phyloP scores from a whole-genome alignment of 2,797 vertebrate species.

The Aeoliscus strigatus region DNA sequence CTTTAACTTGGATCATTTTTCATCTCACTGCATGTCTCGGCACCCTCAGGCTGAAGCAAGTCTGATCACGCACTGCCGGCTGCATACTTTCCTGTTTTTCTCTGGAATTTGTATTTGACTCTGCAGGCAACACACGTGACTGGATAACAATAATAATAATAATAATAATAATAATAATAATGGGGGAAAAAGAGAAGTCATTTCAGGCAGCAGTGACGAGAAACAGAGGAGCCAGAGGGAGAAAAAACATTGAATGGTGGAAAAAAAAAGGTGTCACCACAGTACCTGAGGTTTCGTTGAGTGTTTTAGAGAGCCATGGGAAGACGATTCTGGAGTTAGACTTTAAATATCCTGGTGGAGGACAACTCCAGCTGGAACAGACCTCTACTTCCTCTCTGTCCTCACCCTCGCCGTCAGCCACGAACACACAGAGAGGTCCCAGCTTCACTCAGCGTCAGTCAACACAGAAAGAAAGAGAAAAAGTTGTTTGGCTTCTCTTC shows the following conservation, averaged over 20 bases:
- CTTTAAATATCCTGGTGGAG: slow-evolving; percentile 42
- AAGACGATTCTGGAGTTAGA: slow-evolving; percentile 46
- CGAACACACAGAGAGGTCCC: slow-evolving; percentile 41
- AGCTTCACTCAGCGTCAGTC: slow-evolving; percentile 44
- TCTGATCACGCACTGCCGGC: slow-evolving; percentile 47
- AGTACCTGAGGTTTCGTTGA: slow-evolving; percentile 68
- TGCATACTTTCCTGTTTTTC: slow-evolving; percentile 29
- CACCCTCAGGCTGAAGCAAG: slow-evolving; percentile 43
- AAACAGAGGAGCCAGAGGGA: slow-evolving; percentile 8
- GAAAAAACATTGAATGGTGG: slow-evolving; percentile 20
- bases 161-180: too few species aligned
- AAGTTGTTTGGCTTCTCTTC: slow-evolving; percentile 76
- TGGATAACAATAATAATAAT: slow-evolving; percentile 1
- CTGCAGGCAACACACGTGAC: slow-evolving; percentile 11
- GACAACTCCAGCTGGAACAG: slow-evolving; percentile 43
- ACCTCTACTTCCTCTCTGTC: slow-evolving; percentile 37
- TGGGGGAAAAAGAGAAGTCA: slow-evolving; percentile 9
- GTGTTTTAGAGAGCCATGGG: slow-evolving; percentile 57
- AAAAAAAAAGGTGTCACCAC: slow-evolving; percentile 39
- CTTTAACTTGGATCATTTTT: slow-evolving; percentile 16
- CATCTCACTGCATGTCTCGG: slow-evolving; percentile 27
- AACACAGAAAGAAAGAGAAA: slow-evolving; percentile 49
- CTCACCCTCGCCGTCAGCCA: slow-evolving; percentile 37
- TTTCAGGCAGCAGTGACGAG: background rate
- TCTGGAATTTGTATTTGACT: slow-evolving; percentile 23